phyloP scores from a whole-genome alignment of 2,113 vertebrate species.

The Pedionomus torquatus region DNA sequence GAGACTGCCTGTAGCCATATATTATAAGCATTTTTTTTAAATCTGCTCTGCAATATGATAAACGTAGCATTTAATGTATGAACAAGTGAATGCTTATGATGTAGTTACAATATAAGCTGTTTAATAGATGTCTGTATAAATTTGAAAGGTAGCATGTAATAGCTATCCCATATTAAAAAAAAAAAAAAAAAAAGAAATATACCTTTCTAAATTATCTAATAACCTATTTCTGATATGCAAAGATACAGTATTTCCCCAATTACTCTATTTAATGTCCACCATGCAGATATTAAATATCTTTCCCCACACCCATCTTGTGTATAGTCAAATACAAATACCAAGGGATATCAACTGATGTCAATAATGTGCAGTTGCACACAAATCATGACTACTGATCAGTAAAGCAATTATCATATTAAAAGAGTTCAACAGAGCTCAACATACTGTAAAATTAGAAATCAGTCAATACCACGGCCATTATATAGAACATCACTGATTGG shows the following conservation, averaged over 20 bases:
- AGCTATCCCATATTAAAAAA: not conserved
- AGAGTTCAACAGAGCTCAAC: constrained; percentile 53
- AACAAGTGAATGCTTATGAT: not conserved
- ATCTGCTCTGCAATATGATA: not conserved
- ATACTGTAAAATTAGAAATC: constrained; percentile 48
- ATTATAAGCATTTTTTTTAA: not conserved
- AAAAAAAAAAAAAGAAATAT: not conserved
- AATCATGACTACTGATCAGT: constrained; percentile 42
- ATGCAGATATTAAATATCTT: not conserved
- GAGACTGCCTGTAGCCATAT: not conserved
- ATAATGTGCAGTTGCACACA: not conserved
- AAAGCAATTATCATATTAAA: constrained; percentile 64
- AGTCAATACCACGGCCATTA: not conserved
- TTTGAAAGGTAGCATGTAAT: not conserved
- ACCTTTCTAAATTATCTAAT: not conserved
- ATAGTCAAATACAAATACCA: not conserved
- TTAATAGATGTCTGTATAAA: not conserved
- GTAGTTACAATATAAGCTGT: not conserved
- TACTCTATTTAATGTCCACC: not conserved
- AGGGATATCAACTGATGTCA: not conserved
- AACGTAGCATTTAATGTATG: not conserved
- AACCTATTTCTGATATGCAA: not conserved
- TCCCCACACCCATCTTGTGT: not conserved
- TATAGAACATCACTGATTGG: constrained; percentile 28
- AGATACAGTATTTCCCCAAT: not conserved